These are phyloP conservation scores for Chaetorhynchus papuensis DNA, from an alignment of 2,113 vertebrate species.

Conservation along the genomic window DNA sequence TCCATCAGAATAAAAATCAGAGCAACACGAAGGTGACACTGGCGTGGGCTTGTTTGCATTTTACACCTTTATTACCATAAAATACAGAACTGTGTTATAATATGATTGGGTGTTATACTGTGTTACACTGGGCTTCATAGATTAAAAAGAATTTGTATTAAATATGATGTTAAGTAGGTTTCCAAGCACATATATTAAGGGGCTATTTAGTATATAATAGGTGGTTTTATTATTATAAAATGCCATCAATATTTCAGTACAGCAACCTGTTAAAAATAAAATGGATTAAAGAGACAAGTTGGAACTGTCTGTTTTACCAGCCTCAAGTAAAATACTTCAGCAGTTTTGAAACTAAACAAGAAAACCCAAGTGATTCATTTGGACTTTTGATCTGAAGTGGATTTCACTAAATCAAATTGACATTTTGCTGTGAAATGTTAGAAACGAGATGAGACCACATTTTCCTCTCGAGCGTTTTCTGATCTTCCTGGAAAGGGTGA, in stretches of 20 bases:
- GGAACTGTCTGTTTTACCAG: not conserved
- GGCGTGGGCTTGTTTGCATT: not conserved
- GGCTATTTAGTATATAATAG: not conserved
- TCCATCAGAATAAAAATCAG: not conserved
- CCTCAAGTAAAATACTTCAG: not conserved
- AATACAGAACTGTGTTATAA: not conserved
- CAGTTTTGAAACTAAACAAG: not conserved
- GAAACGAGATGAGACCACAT: not conserved
- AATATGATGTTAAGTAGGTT: not conserved
- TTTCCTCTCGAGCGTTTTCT: not conserved
- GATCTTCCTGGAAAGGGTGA: not conserved
- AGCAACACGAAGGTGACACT: fast-evolving
- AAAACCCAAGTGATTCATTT: not conserved
- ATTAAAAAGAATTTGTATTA: not conserved
- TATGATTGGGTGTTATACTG: not conserved
- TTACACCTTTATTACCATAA: not conserved
- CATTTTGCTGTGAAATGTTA: not conserved
- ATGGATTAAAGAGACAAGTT: not conserved
- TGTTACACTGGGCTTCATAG: not conserved
- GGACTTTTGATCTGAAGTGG: not conserved
- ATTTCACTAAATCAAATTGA: not conserved
- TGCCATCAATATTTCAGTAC: not conserved
- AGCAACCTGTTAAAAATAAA: not conserved
- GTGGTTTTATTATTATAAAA: not conserved
- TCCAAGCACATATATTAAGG: not conserved